These are phyloP conservation scores for Pollenia griseotomentosa DNA, from an alignment of 2,888 invertebrate species.

Conservation along the genomic window DNA sequence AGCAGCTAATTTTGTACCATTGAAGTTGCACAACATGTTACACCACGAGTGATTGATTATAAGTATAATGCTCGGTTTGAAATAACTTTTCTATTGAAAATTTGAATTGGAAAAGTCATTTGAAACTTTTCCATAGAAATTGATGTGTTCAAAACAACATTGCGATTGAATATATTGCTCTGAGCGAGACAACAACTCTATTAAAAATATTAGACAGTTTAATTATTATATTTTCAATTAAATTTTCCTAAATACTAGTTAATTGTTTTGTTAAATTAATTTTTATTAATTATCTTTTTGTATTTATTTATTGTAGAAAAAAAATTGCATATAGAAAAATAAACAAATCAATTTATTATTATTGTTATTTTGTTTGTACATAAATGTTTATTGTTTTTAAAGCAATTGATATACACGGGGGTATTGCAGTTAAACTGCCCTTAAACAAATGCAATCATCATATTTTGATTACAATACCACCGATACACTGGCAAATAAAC, in stretches of 20 bases:
- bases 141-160: too few relatives aligned
- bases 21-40: too few relatives aligned
- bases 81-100: too few relatives aligned
- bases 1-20: too few relatives aligned
- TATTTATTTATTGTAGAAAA: neutral
- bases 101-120: too few relatives aligned
- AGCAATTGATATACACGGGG: conserved; percentile 39
- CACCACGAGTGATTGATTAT: too few relatives aligned
- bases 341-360: conserved; percentile 53
- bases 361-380: conserved; percentile 46
- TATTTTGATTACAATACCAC: conserved; percentile 46
- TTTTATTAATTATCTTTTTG: conserved; percentile 6
- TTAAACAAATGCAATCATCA: conserved; percentile 65
- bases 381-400: conserved; percentile 59
- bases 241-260: neutral
- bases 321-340: conserved; percentile 6
- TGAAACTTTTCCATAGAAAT: too few relatives aligned
- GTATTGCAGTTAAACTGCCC: conserved; percentile 64
- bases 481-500: conserved; percentile 34
- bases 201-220: too few relatives aligned
- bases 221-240: too few relatives aligned
- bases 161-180: too few relatives aligned
- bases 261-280: conserved; percentile 27
- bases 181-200: too few relatives aligned
- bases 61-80: too few relatives aligned